Evolutionary conservation across 1,140 invertebrate species (phyloP), one percentile per base, ranked within the genome.

Genomic region (Cotesia chilonis): DNA sequence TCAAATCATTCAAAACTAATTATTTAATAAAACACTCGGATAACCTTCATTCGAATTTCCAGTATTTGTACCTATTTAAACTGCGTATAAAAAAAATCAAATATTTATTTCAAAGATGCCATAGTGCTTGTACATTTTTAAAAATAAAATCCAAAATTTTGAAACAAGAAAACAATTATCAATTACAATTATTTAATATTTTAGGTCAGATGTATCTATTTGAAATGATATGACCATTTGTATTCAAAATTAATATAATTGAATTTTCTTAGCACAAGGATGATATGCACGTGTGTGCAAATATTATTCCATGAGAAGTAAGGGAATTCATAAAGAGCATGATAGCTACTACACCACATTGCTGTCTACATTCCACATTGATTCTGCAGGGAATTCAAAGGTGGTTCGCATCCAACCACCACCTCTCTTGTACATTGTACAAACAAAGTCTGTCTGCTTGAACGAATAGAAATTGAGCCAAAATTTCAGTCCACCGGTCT

Each of bases 401-500:
- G 35, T 14, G 51, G 41, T 47, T 47, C 41, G 10, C 10, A 47
- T 47, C 6, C 5, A 47, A 55, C 52, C 47, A 55, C 66, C 36
- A 17, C 10, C n/a, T 7, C 28, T 9, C n/a, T 12, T 7, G 57
- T 35, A 38, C 41, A 37, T 12, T 7, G 57, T 35, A 38, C 41
- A 60, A 0, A 54, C 54, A 52, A 36, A 14, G 41, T 47, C 59
- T 37, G 64, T 54, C 54, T 17, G 28, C 57, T 59, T 38, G 35
- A n/a, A 9, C n/a, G 9, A 61, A 54, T 64, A 20, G 38, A 68
- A 69, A 73, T 73, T 63, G 71, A 68, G 71, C 68, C 37, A 73
- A 73, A 68, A 73, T 73, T 73, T 73, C 71, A 63, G 57, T 73
- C 71, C 59, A 68, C 17, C 71, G 66, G 52, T n/a, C 51, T 66